Conservation (phyloP, 1,140 invertebrate genomes). For the Ceratosolen fusciceps region DNA sequence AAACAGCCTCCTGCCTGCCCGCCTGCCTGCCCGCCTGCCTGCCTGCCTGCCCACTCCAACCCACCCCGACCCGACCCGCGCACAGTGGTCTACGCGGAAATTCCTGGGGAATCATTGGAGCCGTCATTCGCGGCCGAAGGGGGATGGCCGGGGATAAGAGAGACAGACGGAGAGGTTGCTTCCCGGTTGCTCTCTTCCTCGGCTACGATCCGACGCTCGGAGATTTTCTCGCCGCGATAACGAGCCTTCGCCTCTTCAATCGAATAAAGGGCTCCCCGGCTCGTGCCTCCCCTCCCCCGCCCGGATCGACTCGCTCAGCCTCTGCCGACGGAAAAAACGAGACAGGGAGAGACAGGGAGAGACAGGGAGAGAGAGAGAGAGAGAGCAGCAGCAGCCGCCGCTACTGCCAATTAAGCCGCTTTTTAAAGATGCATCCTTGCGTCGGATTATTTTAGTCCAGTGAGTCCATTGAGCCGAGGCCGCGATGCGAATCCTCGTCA, state of each 20-base stretch:
- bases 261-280: conserved; percentile 37
- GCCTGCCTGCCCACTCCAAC: too few relatives aligned
- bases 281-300: neutral
- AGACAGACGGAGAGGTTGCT: too few relatives aligned
- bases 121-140: conserved; percentile 7
- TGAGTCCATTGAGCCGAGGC: conserved; percentile 22
- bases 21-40: too few relatives aligned
- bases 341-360: conserved; percentile 36
- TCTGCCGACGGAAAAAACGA: neutral
- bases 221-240: conserved; percentile 40
- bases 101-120: conserved; percentile 35
- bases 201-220: conserved; percentile 22
- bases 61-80: too few relatives aligned
- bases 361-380: conserved; percentile 17
- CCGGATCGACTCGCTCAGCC: neutral
- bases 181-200: neutral
- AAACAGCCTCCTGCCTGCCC: too few relatives aligned
- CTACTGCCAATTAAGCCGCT: conserved; percentile 40
- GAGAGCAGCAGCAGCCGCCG: neutral
- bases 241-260: conserved; percentile 41
- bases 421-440: conserved; percentile 41
- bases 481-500: neutral
- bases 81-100: conserved; percentile 9
- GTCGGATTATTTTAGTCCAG: conserved; percentile 44
- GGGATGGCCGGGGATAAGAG: too few relatives aligned